Conservation (phyloP, 37 sponge, comb jelly and placozoan genomes). For the Axinella damicornis region DNA sequence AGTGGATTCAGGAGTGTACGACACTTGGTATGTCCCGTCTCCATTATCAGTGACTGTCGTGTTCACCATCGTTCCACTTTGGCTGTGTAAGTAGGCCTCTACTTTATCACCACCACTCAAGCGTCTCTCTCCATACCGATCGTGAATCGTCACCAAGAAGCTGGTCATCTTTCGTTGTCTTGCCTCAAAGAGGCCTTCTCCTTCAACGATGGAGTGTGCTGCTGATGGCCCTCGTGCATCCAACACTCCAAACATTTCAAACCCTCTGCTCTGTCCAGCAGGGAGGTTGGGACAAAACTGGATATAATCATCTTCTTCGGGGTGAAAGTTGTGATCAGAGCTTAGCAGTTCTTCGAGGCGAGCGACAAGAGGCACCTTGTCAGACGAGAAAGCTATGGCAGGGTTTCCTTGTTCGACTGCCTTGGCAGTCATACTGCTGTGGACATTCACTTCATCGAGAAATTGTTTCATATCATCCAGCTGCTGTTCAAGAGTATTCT, state of each 20-base stretch:
- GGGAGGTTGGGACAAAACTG: conserved; percentile 44
- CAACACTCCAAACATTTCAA: conserved; percentile 62
- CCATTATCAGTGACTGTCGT: conserved; percentile 34
- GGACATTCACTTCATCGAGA: conserved; percentile 10
- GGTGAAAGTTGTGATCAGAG: conserved; percentile 18
- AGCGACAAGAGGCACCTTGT: background rate
- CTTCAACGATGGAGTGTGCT: conserved; percentile 25
- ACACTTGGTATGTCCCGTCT: conserved; percentile 51
- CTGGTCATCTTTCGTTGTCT: conserved; percentile 15
- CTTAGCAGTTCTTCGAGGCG: conserved; percentile 56
- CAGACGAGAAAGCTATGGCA: background rate
- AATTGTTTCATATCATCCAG: conserved; percentile 7
- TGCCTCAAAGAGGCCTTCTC: conserved; percentile 46
- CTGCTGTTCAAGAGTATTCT: conserved; percentile 39
- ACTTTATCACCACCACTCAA: conserved; percentile 67
- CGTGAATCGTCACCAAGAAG: conserved; percentile 46
- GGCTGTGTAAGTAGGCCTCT: conserved; percentile 27
- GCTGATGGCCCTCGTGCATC: conserved; percentile 64
- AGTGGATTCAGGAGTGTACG: conserved; percentile 38
- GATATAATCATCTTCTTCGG: conserved; percentile 78
- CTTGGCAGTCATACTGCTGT: conserved; percentile 10
- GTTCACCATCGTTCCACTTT: conserved; percentile 3
- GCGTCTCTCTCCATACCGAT: conserved; percentile 59
- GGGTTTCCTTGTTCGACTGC: conserved; percentile 24
- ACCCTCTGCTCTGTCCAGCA: conserved; percentile 34